Evolutionary conservation across 2,113 vertebrate species (phyloP).

Genomic region (Progne subis): DNA sequence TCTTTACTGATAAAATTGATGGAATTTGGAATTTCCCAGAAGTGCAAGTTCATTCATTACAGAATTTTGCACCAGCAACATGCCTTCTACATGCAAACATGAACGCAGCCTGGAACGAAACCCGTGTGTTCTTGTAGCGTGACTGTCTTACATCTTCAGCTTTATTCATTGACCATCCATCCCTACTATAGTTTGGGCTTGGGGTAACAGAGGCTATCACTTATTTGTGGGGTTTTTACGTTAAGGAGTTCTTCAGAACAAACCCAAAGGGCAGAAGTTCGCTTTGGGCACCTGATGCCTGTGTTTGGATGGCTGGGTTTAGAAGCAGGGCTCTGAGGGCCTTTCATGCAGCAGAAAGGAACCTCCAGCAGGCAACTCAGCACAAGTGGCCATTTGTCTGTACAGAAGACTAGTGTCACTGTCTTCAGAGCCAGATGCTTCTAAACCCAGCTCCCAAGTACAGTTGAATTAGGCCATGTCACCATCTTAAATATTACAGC

Average conservation of each 20-base stretch:
- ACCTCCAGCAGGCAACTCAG: background rate
- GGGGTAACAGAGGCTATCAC: background rate
- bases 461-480: background rate
- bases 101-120: background rate
- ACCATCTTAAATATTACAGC: background rate
- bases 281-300: background rate
- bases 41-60: background rate
- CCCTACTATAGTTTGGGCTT: background rate
- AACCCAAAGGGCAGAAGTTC: background rate
- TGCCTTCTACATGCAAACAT: background rate
- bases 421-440: background rate
- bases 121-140: background rate
- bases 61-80: background rate
- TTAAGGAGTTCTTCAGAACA: background rate
- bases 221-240: background rate
- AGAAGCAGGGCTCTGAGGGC: background rate
- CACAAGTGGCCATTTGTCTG: background rate
- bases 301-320: background rate
- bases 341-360: background rate
- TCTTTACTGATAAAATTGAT: background rate
- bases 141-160: background rate
- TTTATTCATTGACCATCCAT: background rate
- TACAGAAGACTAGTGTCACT: background rate
- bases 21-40: background rate
- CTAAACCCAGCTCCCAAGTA: background rate